Evolutionary conservation across 2,888 invertebrate species (phyloP).

Genomic region (Griposia aprilina): DNA sequence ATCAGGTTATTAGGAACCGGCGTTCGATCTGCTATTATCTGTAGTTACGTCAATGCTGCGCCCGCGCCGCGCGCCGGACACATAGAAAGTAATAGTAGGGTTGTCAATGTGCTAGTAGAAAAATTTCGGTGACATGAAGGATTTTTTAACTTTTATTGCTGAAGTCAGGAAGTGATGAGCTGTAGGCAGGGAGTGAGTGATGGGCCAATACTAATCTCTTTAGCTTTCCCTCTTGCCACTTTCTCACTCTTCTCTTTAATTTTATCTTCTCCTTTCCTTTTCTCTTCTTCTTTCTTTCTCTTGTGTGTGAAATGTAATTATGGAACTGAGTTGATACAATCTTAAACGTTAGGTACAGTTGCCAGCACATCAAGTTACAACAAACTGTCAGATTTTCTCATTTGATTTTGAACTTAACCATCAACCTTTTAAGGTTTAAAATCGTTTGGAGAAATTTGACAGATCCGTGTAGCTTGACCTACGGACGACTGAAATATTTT

Average conservation of each 20-base stretch:
- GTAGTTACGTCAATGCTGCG: slow-evolving; percentile 48
- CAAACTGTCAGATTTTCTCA: too few relatives aligned
- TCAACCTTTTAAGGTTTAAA: too few relatives aligned
- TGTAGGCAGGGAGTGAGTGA: too few relatives aligned
- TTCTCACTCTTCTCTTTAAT: neutral
- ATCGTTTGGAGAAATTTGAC: too few relatives aligned
- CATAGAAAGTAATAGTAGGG: slow-evolving; percentile 64
- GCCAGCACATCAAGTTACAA: too few relatives aligned
- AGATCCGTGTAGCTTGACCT: too few relatives aligned
- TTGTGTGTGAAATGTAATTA: neutral
- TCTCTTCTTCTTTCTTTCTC: too few relatives aligned
- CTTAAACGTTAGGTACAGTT: neutral
- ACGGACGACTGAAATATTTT: too few relatives aligned
- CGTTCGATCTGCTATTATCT: slow-evolving; percentile 64
- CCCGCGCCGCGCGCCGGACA: slow-evolving; percentile 32
- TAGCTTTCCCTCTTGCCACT: neutral
- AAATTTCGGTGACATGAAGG: neutral
- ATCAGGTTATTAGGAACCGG: slow-evolving; percentile 58
- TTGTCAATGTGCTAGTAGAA: slow-evolving; percentile 23
- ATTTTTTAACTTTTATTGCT: neutral
- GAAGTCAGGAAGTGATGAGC: neutral
- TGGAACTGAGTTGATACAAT: neutral
- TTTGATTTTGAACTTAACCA: too few relatives aligned
- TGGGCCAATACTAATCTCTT: neutral
- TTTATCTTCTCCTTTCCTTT: neutral